Conservation (phyloP, 1,140 invertebrate genomes). For the Grapholita molesta region DNA sequence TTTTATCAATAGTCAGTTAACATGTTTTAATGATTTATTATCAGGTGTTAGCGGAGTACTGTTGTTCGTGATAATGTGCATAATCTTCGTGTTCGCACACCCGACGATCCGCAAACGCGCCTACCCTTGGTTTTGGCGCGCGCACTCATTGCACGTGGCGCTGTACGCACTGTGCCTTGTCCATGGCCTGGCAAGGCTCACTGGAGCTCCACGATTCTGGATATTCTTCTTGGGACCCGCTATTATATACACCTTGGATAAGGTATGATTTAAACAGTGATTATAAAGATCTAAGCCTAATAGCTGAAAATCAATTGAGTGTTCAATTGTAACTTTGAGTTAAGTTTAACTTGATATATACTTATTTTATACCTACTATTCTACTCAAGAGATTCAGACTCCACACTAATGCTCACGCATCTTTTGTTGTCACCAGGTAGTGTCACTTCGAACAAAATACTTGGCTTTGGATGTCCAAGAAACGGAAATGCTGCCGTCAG, state of each 20-base stretch:
- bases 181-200: slow-evolving; percentile 96
- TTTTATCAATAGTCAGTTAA: too few relatives aligned
- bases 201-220: slow-evolving; percentile 96
- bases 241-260: slow-evolving; percentile 93
- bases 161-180: slow-evolving; percentile 95
- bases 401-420: neutral
- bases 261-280: slow-evolving; percentile 84
- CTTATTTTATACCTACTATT: too few relatives aligned
- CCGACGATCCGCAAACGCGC: slow-evolving; percentile 95
- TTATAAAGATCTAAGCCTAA: neutral
- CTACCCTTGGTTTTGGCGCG: slow-evolving; percentile 98
- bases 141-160: slow-evolving; percentile 95
- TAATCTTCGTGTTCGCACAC: slow-evolving; percentile 98
- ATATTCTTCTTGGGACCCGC: slow-evolving; percentile 97
- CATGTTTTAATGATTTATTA: slow-evolving; percentile 19
- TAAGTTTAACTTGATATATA: too few relatives aligned
- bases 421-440: slow-evolving; percentile 79
- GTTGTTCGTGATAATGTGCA: slow-evolving; percentile 95
- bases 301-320: neutral
- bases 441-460: slow-evolving; percentile 94
- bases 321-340: neutral
- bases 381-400: too few relatives aligned
- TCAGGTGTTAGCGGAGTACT: slow-evolving; percentile 96
- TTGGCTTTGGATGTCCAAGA: slow-evolving; percentile 97
- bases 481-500: slow-evolving; percentile 97